Base-by-base conservation (phyloP, 2,113 vertebrate species). In the Ailurus styani region DNA sequence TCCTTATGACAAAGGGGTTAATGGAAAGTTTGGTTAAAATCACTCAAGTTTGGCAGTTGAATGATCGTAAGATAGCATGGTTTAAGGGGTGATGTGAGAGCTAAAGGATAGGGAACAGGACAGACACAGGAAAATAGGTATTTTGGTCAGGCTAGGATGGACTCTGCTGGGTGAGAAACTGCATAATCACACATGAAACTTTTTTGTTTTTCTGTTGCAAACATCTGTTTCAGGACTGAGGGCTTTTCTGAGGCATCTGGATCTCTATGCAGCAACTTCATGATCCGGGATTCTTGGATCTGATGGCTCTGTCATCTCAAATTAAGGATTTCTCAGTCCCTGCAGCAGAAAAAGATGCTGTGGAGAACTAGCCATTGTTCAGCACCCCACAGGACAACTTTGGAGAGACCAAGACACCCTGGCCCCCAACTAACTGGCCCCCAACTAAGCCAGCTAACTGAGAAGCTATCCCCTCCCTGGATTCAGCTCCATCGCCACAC, bases 21-120 rank as follows among this genome's bases (percentile, higher is more conserved):
- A 96, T 87, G 50, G 52, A 96, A 90, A 87, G 29, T 18, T 91
- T 66, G n/a, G 50, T 88, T 78, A 21, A 97, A 94, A 97, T 34
- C 20, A n/a, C 70, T 93, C 82, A 72, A 54, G 64, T 87, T 14
- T 87, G 84, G 64, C 75, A 97, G 40, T 0, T 66, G n/a, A 93
- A 87, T 92, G 75, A 92, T 50, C 68, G 15, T 47, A 57, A 14
- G 14, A 66, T 21, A 42, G 15, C 14, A 23, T 34, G 34, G 47
- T 68, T 82, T 81, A 55, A 23, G 34, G 20, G 12, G 45, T 45
- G 25, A 85, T 50, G 23, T 47, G 31, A 23, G 25, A 7, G 21
- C 2, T 0, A 54, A n/a, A 89, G 34, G 29, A 50, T 3, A n/a
- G 45, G 79, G 3, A 57, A 34, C 3, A 77, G 17, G 70, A 90